Evolutionary conservation across 2,113 vertebrate genomes (phyloP), one percentile per base, ranked within the genome.

Genomic region (Mus spicilegus): DNA sequence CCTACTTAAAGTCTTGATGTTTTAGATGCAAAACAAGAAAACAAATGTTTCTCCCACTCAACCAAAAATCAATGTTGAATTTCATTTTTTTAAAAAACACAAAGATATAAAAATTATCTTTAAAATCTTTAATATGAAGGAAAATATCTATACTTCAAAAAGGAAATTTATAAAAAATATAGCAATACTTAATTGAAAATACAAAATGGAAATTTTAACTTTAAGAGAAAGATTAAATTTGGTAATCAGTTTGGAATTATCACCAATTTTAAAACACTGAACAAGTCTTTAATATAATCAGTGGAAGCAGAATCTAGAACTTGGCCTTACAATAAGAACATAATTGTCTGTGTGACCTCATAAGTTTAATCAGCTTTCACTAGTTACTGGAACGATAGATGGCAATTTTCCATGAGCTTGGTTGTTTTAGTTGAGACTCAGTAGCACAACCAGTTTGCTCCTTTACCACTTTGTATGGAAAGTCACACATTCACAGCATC

Each of bases 361-460:
- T 39, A 73, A 85, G 46, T 49, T 86, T 33, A 76, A 84, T 84
- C 30, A 39, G 14, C 65, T 39, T 51, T 72, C 1, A n/a, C 72
- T 58, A 13, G 69, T 72, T 92, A 54, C 63, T 70, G 73, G 12
- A 90, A 54, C 77, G 36, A n/a, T 89, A 54, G 58, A 28, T 14
- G 22, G 7, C 89, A 91, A 42, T 91, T 94, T 42, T 58, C 22
- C 87, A 96, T 91, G 42, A 87, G 51, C n/a, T 91, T 65, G 87
- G 30, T 39, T 84, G 89, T 78, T 89, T 73, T 0, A n/a, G 1
- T 81, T 86, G 81, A 42, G 19, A 92, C 24, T 88, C 14, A 36
- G 54, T 30, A 91, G 70, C 42, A 90, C 93, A n/a, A 90, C 42
- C 63, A 72, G 19, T 73, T 19, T 51, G 9, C 14, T 93, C n/a